Evolutionary conservation across 2,888 invertebrate genomes (phyloP), one percentile per base, ranked within the genome.

Genomic region (Cosmopolites sordidus): DNA sequence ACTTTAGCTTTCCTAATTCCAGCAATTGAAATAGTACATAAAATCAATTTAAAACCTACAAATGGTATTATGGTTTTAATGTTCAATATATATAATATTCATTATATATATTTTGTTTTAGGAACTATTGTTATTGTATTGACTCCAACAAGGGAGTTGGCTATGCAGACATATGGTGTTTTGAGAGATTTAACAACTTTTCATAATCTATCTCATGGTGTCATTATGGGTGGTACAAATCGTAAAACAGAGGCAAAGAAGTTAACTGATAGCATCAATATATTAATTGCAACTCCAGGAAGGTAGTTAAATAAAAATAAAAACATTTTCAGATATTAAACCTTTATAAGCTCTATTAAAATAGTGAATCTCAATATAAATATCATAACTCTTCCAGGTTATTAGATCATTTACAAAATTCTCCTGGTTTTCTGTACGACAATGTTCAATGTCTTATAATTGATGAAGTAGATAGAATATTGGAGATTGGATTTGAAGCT

Each of bases 151-250:
- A 79, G 97, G 67, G 98, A 98, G 73, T 78, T 98, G 66, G 89
- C 94, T 0, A 95, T 98, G 93, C 97, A 98, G 75, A 97, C 95
- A 0, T 98, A 92, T 79, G 94, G 95, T 45, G 96, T 98, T 0
- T 74, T 97, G 11, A 90, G 91, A 74, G 95, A 96, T 70, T 75
- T 98, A 33, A 86, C 96, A 83, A 86, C 89, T 62, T 83, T 88
- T 71, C 89, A 94, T 73, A 87, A 92, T 71, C 89, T 94, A 64
- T 96, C 96, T 0, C 94, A 91, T 71, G 96, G 96, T 0, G 76
- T 98, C 43, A 82, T 97, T 1, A 97, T 97, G 89, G 97, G 97
- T 33, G 97, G 97, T 9, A 89, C 94, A 2, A 92, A 87, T 69
- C 81, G 96, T 52, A 83, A 86, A 69, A 87, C 92, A 11, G 97